Conservation (phyloP, 2,113 vertebrate species). For the Seriola rivoliana region DNA sequence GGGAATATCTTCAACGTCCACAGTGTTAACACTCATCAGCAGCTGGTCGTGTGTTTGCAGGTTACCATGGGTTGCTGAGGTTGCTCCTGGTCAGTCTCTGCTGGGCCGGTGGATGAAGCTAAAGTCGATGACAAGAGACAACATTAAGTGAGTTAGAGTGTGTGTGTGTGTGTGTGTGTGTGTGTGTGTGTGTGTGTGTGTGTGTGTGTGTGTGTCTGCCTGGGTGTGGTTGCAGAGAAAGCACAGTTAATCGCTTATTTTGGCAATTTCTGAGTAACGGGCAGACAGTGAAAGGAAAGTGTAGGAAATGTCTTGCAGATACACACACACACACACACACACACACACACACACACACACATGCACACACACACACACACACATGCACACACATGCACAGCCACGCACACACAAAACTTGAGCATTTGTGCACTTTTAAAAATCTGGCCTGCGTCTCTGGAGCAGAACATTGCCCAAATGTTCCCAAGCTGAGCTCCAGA, state of each 20-base stretch:
- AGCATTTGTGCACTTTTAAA: slow-evolving; percentile 41
- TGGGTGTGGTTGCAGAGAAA: slow-evolving; percentile 57
- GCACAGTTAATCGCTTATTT: slow-evolving; percentile 72
- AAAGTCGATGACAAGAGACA: slow-evolving; percentile 34
- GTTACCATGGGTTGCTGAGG: slow-evolving; percentile 56
- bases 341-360: slow-evolving; percentile 18
- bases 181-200: slow-evolving; percentile 37
- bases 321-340: slow-evolving; percentile 28
- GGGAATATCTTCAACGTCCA: not conserved
- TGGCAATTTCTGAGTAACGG: slow-evolving; percentile 51
- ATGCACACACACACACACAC: slow-evolving; percentile 24
- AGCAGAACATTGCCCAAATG: slow-evolving; percentile 64
- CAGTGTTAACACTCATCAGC: slow-evolving; percentile 16
- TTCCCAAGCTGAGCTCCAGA: slow-evolving; percentile 63
- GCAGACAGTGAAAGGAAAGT: slow-evolving; percentile 47
- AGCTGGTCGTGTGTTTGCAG: slow-evolving; percentile 26
- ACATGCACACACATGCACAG: too few relatives aligned
- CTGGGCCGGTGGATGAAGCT: slow-evolving; percentile 22
- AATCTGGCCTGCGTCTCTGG: slow-evolving; percentile 40
- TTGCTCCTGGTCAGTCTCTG: slow-evolving; percentile 26
- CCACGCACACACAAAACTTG: slow-evolving; percentile 34
- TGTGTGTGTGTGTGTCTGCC: slow-evolving; percentile 32
- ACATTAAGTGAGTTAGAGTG: slow-evolving; percentile 9
- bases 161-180: slow-evolving; percentile 50
- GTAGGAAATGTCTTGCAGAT: slow-evolving; percentile 51